Evolutionary conservation across 2,113 vertebrate genomes (phyloP), one percentile per base, ranked within the genome.

Genomic region (Corythaixoides concolor): DNA sequence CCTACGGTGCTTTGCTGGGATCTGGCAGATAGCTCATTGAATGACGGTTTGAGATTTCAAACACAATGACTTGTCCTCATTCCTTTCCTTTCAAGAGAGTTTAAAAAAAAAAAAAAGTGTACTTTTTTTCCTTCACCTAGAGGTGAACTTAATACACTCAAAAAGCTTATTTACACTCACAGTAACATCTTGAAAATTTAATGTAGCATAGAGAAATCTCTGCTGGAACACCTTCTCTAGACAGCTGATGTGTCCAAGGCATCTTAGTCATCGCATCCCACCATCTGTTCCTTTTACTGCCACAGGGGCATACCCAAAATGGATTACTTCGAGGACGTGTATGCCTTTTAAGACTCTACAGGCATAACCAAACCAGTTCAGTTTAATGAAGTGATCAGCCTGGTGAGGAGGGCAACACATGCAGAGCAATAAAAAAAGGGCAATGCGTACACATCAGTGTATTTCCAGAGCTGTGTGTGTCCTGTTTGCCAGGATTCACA

Each of bases 111-210:
- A 32, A 55, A 45, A 70, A 23, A 73, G 12, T 7, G 4, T n/a
- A 28, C 45, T 35, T 75, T 47, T 47, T 62, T 91, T 52, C 4
- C 41, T 90, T 81, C 85, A 88, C 52, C 59, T 92, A 62, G 7
- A 55, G 88, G 55, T 86, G 77, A 95, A 92, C 35, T 87, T 59
- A 85, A 93, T 66, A 79, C 53, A 49, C 67, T 88, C 84, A 78
- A 85, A 86, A 70, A 87, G 69, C 85, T 96, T 97, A 95, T 94
- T 97, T 94, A 92, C 89, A 78, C 64, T 73, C 83, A 50, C n/a
- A 84, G 60, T 52, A 97, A 81, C 81, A 86, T 84, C 90, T 86
- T 95, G 85, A 93, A 95, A 93, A 85, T 87, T 64, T 69, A 96
- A 91, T 75, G 81, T 37, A 78, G 86, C 86, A 84, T 5, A 77